Conservation (phyloP, 2,888 invertebrate species). For the Oligia latruncula region DNA sequence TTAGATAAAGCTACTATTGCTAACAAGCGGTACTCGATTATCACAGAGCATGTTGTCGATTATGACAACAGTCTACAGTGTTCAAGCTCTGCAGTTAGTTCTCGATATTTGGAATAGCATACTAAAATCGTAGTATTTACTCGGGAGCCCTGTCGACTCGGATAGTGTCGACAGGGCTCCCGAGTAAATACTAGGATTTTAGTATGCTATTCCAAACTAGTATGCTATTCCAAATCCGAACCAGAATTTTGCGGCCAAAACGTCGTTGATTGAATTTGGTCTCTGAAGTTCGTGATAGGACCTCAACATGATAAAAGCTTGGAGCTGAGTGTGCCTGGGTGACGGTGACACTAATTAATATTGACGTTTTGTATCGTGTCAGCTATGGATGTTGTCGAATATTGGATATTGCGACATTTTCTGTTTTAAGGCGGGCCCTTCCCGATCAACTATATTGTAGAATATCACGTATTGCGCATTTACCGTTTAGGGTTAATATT, state of each 20-base stretch:
- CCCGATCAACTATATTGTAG: neutral
- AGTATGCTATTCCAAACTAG: neutral
- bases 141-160: neutral
- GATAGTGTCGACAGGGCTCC: too few relatives aligned
- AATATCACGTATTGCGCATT: neutral
- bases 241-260: constrained; percentile 22
- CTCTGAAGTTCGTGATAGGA: constrained; percentile 32
- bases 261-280: constrained; percentile 47
- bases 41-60: neutral
- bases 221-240: neutral
- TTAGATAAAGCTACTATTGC: neutral
- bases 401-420: constrained; percentile 2
- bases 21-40: neutral
- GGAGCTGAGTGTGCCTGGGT: neutral
- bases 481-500: too few relatives aligned
- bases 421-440: neutral
- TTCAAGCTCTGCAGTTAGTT: neutral
- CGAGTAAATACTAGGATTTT: too few relatives aligned
- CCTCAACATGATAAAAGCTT: constrained; percentile 19
- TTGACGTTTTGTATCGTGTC: constrained; percentile 33
- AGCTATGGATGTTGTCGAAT: constrained; percentile 8
- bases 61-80: neutral
- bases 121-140: neutral
- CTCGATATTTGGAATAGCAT: neutral
- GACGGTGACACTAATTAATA: constrained; percentile 43